phyloP scores from a whole-genome alignment of 2,797 vertebrate genomes.

The Sphenopsis melanotis region DNA sequence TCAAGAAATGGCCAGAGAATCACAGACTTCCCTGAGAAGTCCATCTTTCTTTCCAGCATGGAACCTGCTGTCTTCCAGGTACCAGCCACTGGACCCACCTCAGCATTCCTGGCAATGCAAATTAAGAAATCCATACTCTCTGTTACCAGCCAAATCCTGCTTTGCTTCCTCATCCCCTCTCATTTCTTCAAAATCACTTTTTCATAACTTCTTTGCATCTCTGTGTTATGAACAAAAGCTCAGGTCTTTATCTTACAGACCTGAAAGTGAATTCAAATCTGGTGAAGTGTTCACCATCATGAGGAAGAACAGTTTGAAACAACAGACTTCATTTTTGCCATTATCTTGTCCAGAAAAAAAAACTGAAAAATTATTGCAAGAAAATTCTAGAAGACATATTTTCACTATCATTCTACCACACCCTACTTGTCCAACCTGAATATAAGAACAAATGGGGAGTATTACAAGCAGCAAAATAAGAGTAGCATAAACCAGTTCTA shows the following conservation, averaged over 20 bases:
- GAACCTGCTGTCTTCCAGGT: neutral
- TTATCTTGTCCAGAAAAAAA: neutral
- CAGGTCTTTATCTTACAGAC: neutral
- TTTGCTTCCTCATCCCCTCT: accelerated
- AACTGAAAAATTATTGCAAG: neutral
- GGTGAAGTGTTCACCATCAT: neutral
- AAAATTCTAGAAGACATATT: neutral
- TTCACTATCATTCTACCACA: neutral
- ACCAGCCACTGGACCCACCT: accelerated
- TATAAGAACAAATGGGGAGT: neutral
- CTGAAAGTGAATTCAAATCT: neutral
- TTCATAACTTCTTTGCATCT: neutral
- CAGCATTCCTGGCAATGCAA: neutral
- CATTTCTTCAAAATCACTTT: neutral
- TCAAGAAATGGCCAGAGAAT: neutral
- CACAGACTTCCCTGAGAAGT: neutral
- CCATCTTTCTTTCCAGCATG: neutral
- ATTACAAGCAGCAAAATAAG: neutral
- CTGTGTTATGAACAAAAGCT: neutral
- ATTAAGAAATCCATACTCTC: neutral
- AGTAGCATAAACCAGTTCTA: neutral
- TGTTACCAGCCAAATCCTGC: neutral
- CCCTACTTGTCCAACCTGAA: neutral
- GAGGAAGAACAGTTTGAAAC: neutral
- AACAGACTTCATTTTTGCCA: neutral